Base-by-base conservation (phyloP, 2,888 invertebrate species). In the Tenthredo scrophulariae region DNA sequence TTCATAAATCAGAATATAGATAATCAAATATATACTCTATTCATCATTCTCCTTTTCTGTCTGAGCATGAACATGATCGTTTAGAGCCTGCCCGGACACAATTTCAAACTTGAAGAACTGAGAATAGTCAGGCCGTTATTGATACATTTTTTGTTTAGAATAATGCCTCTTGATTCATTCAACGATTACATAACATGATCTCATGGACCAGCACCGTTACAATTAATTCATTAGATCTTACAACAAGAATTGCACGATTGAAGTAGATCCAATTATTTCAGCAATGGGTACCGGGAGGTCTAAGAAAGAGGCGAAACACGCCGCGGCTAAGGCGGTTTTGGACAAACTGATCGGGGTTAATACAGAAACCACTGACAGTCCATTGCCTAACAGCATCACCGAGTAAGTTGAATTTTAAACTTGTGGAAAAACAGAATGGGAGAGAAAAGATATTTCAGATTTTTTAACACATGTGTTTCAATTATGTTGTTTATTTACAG, bases 231-330 rank as follows among this genome's bases (percentile, higher is more conserved):
- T 22, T 40, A 40, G 50, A 84, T 86, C 54, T 46, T 62, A 7
- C 84, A 83, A 88, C 90, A 91, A 92, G 89, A 87, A 86, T 88
- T 84, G 87, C 84, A 86, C 88, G 86, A 92, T 92, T 91, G 89
- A 91, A 90, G 90, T 88, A 92, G 90, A 92, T 89, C 90, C 91
- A 88, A 90, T 91, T 90, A 88, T 93, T 93, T 91, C 94, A 94
- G 98, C 98, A 80, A 97, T 97, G 95, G 98, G 98, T 50, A 97
- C 97, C 87, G 99, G 99, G 0, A 96, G 98, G 84, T 99, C 98
- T 18, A 99, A 99, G 93, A 99, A 99, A 93, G 98, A 99, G 93
- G 99, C 99, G 0, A 99, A 99, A 91, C 99, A 99, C 93, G 97
- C 98, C 13, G 99, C 99, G 29, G 99, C 99, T 0, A 97, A 98